These are phyloP conservation scores for Sardina pilchardus DNA, from an alignment of 2,113 vertebrate genomes.

Conservation along the genomic window DNA sequence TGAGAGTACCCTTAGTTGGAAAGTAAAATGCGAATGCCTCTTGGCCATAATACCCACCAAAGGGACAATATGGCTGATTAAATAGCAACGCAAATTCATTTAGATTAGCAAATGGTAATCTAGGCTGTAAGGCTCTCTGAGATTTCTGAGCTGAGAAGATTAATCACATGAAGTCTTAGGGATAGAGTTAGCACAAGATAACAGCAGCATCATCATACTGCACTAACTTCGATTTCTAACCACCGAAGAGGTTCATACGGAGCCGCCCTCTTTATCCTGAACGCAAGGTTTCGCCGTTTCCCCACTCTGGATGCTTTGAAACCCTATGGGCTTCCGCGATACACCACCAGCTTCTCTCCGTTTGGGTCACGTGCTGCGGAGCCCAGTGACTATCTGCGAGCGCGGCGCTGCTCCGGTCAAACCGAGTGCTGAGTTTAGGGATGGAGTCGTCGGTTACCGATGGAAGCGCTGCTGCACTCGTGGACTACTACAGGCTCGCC, in stretches of 20 bases:
- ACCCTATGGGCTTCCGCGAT: slow-evolving; percentile 55
- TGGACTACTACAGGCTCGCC: not conserved
- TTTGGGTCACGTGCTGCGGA: slow-evolving; percentile 67
- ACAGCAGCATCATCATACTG: not conserved
- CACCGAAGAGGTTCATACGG: not conserved
- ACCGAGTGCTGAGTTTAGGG: slow-evolving; percentile 51
- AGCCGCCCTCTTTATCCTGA: slow-evolving; percentile 5
- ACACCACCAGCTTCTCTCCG: slow-evolving; percentile 63
- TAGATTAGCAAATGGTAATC: not conserved
- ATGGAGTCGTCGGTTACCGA: slow-evolving; percentile 30
- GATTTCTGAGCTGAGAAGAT: not conserved
- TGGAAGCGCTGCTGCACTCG: not conserved
- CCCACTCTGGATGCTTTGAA: slow-evolving; percentile 43
- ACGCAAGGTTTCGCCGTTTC: slow-evolving; percentile 59
- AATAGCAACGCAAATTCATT: not conserved
- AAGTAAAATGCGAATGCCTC: not conserved
- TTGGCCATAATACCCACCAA: not conserved
- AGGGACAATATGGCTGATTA: not conserved
- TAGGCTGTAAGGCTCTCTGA: not conserved
- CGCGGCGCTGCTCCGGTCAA: slow-evolving; percentile 61
- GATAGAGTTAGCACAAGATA: not conserved
- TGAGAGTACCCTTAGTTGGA: not conserved
- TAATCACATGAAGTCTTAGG: not conserved
- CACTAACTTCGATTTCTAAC: not conserved
- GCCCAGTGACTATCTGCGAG: slow-evolving; percentile 57